Evolutionary conservation across 1,140 invertebrate genomes (phyloP), one percentile per base, ranked within the genome.

Genomic region (Calephelis nemesis): DNA sequence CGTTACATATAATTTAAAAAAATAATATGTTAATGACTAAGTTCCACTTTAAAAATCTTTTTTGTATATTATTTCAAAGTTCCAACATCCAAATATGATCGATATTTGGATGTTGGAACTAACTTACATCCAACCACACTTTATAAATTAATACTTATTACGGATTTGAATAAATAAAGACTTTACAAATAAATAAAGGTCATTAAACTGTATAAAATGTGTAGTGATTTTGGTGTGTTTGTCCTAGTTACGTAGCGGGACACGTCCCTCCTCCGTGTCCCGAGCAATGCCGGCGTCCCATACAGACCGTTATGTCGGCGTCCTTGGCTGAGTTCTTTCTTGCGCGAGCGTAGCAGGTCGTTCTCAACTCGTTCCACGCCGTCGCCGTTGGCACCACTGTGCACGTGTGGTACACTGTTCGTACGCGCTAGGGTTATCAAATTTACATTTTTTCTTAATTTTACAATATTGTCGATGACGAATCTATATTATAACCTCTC

Each of bases 271-370:
- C 42, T 63, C 70, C 58, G 48, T 19, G 60, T 67, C 58, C 69
- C 49, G 15, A 50, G 67, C 47, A 65, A 60, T 62, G 65, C 72
- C 62, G 70, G 64, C 73, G 73, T 70, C 74, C 69, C 75, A 74
- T 69, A 64, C 73, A 79, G 70, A 87, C 88, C 87, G 88, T 91
- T 91, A 91, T 81, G 78, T 84, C 77, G 84, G 83, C 88, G 88
- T 89, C 88, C 88, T 91, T 91, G 88, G 88, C 88, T 91, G 88
- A 91, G 88, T 91, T 91, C 87, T 91, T 82, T 85, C 84, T 87
- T 77, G 85, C 78, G 77, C 85, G 82, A 73, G 78, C 82, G 78
- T 84, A 77, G 82, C 87, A 89, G 87, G 88, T 91, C 87, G 86
- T 69, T 81, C 76, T 81, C 79, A 81, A 87, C 85, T 78, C 85